Conservation (phyloP, 2,888 invertebrate genomes). For the Gymnocheta viridis region DNA sequence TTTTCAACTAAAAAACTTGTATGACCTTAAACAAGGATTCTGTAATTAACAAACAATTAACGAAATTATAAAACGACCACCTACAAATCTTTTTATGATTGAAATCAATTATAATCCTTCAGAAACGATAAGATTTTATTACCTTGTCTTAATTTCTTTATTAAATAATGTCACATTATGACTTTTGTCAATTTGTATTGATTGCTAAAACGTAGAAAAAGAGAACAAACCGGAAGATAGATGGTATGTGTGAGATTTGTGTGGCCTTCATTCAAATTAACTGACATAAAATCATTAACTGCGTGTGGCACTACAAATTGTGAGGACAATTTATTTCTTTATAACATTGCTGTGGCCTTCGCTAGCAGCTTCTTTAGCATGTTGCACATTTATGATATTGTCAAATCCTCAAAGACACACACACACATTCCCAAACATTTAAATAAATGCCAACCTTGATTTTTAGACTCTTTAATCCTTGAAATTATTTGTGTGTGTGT, state of each 20-base stretch:
- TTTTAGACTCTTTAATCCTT: background rate
- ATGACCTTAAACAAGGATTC: background rate
- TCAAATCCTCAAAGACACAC: background rate
- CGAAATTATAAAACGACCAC: constrained; percentile 29
- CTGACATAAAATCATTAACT: constrained; percentile 74
- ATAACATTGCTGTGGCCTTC: background rate
- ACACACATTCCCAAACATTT: too few species aligned
- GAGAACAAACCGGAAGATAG: background rate
- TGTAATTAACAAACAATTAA: background rate
- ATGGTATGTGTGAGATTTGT: constrained; percentile 16
- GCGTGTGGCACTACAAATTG: constrained; percentile 80
- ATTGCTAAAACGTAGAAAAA: background rate
- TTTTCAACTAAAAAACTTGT: too few species aligned
- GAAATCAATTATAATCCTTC: constrained; percentile 18
- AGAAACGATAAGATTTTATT: background rate
- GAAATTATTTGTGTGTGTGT: background rate
- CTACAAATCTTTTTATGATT: constrained; percentile 21
- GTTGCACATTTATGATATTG: background rate
- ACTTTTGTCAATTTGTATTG: constrained; percentile 13
- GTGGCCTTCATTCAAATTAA: constrained; percentile 49
- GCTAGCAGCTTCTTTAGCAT: background rate
- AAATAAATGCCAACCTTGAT: background rate
- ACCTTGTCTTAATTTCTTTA: constrained; percentile 45
- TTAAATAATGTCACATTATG: constrained; percentile 52
- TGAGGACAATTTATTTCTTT: constrained; percentile 61